A percentile compares a stretch with the other conserved stretches of the same genome.
phyloP scores from a whole-genome alignment of 2,797 vertebrate species.

The Enteromius argenteus region DNA sequence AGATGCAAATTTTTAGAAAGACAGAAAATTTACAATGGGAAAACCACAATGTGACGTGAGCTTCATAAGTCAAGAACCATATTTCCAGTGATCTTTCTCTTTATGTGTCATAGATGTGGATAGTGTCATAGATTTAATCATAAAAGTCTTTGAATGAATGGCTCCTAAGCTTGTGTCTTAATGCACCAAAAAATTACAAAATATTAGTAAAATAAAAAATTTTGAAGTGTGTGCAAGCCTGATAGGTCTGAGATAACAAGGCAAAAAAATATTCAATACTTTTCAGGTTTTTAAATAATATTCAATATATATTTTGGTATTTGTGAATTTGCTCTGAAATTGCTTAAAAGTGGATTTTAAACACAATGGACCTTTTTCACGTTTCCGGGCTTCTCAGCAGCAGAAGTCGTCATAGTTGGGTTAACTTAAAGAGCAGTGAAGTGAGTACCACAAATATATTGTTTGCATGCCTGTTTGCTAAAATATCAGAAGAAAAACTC shows the following conservation, averaged over 20 bases:
- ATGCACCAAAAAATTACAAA: not conserved
- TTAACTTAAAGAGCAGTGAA: no score
- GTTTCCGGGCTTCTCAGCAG: no score
- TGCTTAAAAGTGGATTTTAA: not conserved
- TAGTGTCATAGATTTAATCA: no score
- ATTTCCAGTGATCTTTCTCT: slow-evolving; percentile 3
- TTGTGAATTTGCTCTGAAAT: not conserved
- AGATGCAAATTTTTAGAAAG: not conserved
- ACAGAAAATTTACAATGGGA: not conserved
- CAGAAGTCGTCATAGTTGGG: no score
- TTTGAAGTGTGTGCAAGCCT: no score
- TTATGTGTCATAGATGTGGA: not conserved
- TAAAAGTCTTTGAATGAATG: not conserved
- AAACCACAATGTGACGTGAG: not conserved
- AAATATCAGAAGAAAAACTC: no score
- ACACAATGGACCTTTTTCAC: not conserved
- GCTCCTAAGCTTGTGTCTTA: not conserved
- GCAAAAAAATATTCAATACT: not conserved
- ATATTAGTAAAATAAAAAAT: not conserved
- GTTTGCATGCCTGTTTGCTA: no score
- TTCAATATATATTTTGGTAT: not conserved
- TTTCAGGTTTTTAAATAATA: not conserved
- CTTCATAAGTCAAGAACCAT: not conserved
- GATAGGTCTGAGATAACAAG: not conserved
- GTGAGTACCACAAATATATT: no score